Evolutionary conservation across 2,888 invertebrate genomes (phyloP).

Genomic region (Phania funesta): DNA sequence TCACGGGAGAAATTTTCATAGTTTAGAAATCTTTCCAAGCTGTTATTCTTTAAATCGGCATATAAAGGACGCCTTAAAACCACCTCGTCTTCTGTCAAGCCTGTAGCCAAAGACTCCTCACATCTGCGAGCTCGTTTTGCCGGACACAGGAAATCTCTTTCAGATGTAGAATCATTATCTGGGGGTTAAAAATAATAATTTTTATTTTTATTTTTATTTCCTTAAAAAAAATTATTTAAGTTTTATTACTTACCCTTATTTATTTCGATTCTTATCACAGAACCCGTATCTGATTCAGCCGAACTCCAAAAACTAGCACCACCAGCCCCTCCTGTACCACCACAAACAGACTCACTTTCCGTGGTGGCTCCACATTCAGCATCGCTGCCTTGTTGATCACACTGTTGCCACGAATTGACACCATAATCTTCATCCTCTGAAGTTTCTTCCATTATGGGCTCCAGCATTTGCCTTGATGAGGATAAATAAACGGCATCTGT

Average conservation of each 20-base stretch:
- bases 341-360: slow-evolving; percentile 32
- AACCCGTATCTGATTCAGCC: slow-evolving; percentile 90
- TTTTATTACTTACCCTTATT: slow-evolving; percentile 74
- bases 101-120: slow-evolving; percentile 78
- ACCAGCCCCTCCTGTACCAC: slow-evolving; percentile 22
- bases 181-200: slow-evolving; percentile 52
- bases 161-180: slow-evolving; percentile 82
- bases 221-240: background rate
- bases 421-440: slow-evolving; percentile 85
- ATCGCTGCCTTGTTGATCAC: slow-evolving; percentile 70
- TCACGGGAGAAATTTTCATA: slow-evolving; percentile 73
- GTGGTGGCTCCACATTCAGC: slow-evolving; percentile 44
- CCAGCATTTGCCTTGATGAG: slow-evolving; percentile 82
- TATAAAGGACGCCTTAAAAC: slow-evolving; percentile 60
- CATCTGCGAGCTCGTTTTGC: slow-evolving; percentile 86
- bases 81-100: slow-evolving; percentile 43
- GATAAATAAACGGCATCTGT: slow-evolving; percentile 78
- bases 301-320: slow-evolving; percentile 79
- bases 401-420: slow-evolving; percentile 77
- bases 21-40: slow-evolving; percentile 74
- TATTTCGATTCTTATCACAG: slow-evolving; percentile 87
- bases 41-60: slow-evolving; percentile 72
- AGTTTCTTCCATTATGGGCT: slow-evolving; percentile 94
- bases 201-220: background rate
- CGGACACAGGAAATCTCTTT: slow-evolving; percentile 88